A percentile compares a stretch with the other conserved stretches of the same genome.
Evolutionary conservation across 35 echinoderm and acorn worm genomes (phyloP).

Genomic region (Apostichopus californicus): DNA sequence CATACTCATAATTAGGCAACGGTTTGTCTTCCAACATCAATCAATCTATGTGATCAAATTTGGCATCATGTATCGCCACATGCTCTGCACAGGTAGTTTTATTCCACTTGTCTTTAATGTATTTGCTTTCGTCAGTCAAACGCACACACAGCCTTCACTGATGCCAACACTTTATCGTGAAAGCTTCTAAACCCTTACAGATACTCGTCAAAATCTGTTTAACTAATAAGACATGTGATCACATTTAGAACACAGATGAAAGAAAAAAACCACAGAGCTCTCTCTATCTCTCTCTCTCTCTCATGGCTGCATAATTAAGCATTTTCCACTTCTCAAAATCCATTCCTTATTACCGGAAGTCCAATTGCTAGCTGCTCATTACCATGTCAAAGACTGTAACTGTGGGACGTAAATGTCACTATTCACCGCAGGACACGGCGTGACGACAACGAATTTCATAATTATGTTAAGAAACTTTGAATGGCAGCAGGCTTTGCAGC

Average conservation of each 20-base stretch:
- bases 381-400: conserved; percentile 20
- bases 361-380: conserved; percentile 18
- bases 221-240: neutral
- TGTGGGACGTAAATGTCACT: conserved; percentile 2
- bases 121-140: neutral
- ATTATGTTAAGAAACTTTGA: conserved; percentile 28
- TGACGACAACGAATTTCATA: conserved; percentile 13
- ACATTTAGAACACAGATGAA: neutral
- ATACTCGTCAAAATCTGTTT: neutral
- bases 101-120: too few species aligned
- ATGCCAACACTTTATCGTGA: neutral
- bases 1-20: too few species aligned
- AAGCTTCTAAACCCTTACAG: neutral
- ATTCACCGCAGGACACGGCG: conserved; percentile 10
- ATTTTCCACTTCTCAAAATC: conserved; percentile 21
- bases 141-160: neutral
- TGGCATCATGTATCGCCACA: too few species aligned
- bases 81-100: too few species aligned
- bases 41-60: too few species aligned
- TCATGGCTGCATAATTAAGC: conserved; percentile 24
- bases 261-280: neutral
- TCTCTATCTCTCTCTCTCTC: too few species aligned
- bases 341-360: conserved; percentile 3
- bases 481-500: neutral
- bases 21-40: too few species aligned